Base-by-base conservation (phyloP, 2,888 invertebrate genomes). In the Emmelina monodactyla region DNA sequence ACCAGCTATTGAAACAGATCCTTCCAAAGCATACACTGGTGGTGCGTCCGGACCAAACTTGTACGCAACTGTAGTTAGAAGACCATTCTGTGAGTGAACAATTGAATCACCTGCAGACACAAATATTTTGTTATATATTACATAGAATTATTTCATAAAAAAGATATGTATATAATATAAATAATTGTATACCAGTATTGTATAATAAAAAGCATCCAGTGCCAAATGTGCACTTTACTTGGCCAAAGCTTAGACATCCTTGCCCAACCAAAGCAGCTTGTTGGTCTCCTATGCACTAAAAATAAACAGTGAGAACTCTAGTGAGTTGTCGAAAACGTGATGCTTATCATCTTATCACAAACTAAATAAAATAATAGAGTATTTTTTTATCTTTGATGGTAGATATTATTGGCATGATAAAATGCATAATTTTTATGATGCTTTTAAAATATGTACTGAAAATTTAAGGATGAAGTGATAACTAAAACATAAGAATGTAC, bases 121-220 rank as follows among this genome's bases (percentile, higher is more conserved):
- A 32, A n/a, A 25, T 10, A 25, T 3, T 25, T 10, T 10, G 11
- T 25, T n/a, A 25, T 10, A n/a, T 9, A 6, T 6, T 19, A 6
- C 9, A 5, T 19, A 19, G 19, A 19, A 5, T 19, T 19, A 19
- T 19, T 9, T 6, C 9, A 19, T 19, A 19, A 19, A 6, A 19
- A 6, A 19, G 5, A 19, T n/a, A 9, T 32, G 16, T 3, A 25
- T n/a, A 25, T 32, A 29, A 10, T 11, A 16, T 14, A 34, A 29
- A 22, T 14, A 30, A 32, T 10, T 14, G 37, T 11, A 40, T 51
- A 55, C 97, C 98, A 38, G 97, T 97, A 68, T 99, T 97, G 54
- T 92, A 92, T 16, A 99, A 80, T 39, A 99, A 83, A 64, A 97
- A 98, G 55, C 97, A 95, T 35, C 96, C 97, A 35, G 97, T 97